Conservation (phyloP, 1,140 invertebrate genomes). For the Popillia japonica region DNA sequence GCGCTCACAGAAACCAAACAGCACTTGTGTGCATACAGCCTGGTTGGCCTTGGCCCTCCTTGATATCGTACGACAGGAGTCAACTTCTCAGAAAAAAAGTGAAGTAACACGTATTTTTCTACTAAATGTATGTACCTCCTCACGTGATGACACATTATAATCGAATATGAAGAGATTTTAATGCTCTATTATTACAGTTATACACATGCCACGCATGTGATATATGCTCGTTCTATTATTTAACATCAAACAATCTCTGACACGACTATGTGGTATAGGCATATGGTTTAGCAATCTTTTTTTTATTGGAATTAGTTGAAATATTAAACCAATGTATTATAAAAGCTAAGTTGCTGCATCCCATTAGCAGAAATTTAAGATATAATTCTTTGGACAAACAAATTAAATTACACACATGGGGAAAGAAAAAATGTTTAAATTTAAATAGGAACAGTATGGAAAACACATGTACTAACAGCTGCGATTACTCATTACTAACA, state of each 20-base stretch:
- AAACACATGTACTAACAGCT: constrained; percentile 3
- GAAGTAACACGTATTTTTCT: not conserved
- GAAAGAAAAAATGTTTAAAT: not conserved
- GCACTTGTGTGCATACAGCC: not conserved
- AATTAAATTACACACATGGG: not conserved
- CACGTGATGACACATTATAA: not conserved
- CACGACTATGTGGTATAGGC: too few relatives aligned
- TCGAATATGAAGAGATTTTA: not conserved
- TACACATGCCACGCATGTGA: not conserved
- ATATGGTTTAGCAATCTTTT: too few relatives aligned
- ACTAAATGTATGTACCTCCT: not conserved
- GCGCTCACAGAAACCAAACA: constrained; percentile 22
- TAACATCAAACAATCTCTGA: not conserved
- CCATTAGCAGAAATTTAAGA: not conserved
- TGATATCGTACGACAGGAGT: not conserved
- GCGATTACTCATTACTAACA: not conserved
- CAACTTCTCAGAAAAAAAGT: not conserved
- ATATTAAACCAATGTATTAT: not conserved
- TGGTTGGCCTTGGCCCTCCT: not conserved
- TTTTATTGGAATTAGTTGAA: not conserved
- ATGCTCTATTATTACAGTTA: not conserved
- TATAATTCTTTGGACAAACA: not conserved
- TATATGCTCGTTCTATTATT: not conserved
- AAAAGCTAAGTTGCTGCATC: too few relatives aligned
- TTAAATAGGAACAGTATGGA: not conserved